A percentile compares a stretch with the other conserved stretches of the same genome.
These are phyloP conservation scores for Drosophila multiciliata DNA, from an alignment of 2,888 invertebrate species.

Conservation along the genomic window DNA sequence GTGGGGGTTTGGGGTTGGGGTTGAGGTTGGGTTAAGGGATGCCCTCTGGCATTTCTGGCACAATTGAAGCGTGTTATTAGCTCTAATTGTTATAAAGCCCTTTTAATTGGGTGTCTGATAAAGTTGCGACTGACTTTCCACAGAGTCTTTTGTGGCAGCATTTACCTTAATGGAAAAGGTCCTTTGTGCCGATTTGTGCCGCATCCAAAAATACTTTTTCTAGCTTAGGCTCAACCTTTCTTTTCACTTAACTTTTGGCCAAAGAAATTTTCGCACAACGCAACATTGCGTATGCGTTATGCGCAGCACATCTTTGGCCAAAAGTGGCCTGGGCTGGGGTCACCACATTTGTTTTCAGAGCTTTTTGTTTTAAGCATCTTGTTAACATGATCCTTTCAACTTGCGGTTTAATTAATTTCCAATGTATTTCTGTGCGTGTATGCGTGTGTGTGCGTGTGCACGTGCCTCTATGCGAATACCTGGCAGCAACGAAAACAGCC, in stretches of 20 bases:
- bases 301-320: slow-evolving; percentile 27
- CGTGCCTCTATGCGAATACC: not conserved
- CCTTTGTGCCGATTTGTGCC: slow-evolving; percentile 43
- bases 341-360: slow-evolving; percentile 49
- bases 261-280: slow-evolving; percentile 69
- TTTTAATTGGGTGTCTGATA: slow-evolving; percentile 79
- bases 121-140: slow-evolving; percentile 50
- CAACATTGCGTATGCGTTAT: slow-evolving; percentile 70
- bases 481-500: not conserved
- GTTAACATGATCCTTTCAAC: slow-evolving; percentile 67
- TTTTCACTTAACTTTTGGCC: slow-evolving; percentile 54
- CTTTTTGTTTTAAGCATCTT: slow-evolving; percentile 66
- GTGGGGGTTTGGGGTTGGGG: slow-evolving; percentile 4
- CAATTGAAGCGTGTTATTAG: slow-evolving; percentile 79
- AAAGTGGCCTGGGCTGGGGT: not conserved
- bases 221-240: slow-evolving; percentile 49
- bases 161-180: slow-evolving; percentile 74
- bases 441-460: not conserved
- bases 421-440: slow-evolving; percentile 49
- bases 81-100: slow-evolving; percentile 78
- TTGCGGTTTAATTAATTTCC: slow-evolving; percentile 75
- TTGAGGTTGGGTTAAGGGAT: slow-evolving; percentile 3
- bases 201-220: slow-evolving; percentile 8
- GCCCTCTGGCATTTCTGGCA: slow-evolving; percentile 63
- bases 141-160: slow-evolving; percentile 17